Percentiles rank a stretch among this genome's conserved stretches.
Conservation (phyloP, 2,888 invertebrate species). For the Agelastica alni region DNA sequence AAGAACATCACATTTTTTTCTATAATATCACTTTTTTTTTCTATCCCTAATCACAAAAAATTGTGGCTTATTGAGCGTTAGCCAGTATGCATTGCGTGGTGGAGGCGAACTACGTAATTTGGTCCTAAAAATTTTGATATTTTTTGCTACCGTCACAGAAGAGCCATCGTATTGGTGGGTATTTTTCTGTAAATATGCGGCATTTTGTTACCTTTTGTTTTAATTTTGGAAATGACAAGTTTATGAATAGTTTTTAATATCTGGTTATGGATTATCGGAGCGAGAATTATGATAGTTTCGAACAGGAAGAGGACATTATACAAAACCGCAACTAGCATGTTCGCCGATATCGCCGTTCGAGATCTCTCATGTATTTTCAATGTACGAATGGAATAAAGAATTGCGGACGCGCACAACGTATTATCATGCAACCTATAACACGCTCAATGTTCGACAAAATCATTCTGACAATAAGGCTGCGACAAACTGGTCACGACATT, state of each 20-base stretch:
- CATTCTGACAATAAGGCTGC: constrained; percentile 38
- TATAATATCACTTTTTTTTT: too few species aligned
- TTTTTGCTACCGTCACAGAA: too few species aligned
- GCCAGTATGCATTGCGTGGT: too few species aligned
- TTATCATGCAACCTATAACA: constrained; percentile 48
- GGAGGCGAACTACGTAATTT: too few species aligned
- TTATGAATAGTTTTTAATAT: background rate
- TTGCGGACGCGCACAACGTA: constrained; percentile 40
- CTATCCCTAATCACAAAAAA: too few species aligned
- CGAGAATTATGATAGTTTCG: constrained; percentile 33
- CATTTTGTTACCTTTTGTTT: background rate
- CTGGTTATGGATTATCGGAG: constrained; percentile 19
- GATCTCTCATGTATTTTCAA: constrained; percentile 39
- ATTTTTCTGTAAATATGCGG: too few species aligned
- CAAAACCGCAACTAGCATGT: constrained; percentile 36
- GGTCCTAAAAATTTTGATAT: too few species aligned
- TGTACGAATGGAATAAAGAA: constrained; percentile 37
- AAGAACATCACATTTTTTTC: too few species aligned
- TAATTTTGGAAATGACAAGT: background rate
- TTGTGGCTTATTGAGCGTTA: too few species aligned
- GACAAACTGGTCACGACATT: constrained; percentile 41
- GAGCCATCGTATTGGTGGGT: too few species aligned
- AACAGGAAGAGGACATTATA: constrained; percentile 40
- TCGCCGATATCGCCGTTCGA: constrained; percentile 37
- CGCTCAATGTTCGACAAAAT: constrained; percentile 45